Conservation (phyloP, 2,888 invertebrate species). For the Lydus trimaculatus region DNA sequence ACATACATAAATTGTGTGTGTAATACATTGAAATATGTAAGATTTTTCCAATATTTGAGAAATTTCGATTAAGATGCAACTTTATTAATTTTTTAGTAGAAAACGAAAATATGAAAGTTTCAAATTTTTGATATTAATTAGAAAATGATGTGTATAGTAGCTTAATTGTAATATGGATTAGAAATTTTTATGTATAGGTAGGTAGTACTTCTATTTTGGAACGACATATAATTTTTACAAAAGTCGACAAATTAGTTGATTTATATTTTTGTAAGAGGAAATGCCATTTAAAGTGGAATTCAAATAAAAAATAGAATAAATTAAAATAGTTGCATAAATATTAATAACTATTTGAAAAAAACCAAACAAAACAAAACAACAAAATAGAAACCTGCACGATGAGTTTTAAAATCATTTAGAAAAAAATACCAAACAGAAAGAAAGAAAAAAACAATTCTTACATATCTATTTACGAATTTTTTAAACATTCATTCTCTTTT, state of each 20-base stretch:
- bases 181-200: background rate
- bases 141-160: too few relatives aligned
- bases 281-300: conserved; percentile 17
- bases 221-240: too few relatives aligned
- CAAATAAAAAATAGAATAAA: background rate
- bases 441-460: background rate
- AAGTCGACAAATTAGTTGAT: background rate
- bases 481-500: background rate
- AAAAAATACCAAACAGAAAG: too few relatives aligned
- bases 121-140: background rate
- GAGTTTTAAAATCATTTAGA: background rate
- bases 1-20: background rate
- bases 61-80: background rate
- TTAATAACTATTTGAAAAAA: background rate
- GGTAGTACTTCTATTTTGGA: background rate
- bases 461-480: background rate
- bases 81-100: background rate
- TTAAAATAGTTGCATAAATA: background rate
- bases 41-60: background rate
- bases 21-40: background rate
- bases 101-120: background rate
- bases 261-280: conserved; percentile 10
- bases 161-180: background rate
- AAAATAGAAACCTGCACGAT: background rate
- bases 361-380: background rate